Conservation (phyloP, 2,888 invertebrate genomes). For the Andricus quercusramuli region DNA sequence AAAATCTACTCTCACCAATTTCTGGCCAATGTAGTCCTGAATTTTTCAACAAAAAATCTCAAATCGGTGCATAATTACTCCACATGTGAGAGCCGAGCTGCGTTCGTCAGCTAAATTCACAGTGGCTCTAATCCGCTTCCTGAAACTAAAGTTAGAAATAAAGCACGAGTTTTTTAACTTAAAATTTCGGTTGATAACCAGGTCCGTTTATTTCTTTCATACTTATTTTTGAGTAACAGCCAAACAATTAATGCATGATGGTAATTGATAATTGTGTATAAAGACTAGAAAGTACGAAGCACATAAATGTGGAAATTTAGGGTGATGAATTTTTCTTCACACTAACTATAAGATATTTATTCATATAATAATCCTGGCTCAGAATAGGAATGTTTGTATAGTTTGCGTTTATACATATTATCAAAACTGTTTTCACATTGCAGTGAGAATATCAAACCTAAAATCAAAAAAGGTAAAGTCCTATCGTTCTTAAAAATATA, state of each 20-base stretch:
- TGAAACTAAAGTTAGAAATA: not conserved
- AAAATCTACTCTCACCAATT: too few species aligned
- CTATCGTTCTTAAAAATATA: not conserved
- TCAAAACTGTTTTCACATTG: not conserved
- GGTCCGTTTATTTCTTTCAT: not conserved
- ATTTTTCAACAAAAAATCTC: too few species aligned
- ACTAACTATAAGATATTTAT: not conserved
- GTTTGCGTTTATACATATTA: not conserved
- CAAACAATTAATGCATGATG: not conserved
- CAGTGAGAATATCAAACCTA: not conserved
- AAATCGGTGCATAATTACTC: too few species aligned
- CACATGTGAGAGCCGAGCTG: too few species aligned
- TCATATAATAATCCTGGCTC: not conserved
- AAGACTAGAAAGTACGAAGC: not conserved
- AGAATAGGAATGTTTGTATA: constrained; percentile 2
- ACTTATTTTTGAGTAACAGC: constrained; percentile 6
- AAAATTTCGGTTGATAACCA: not conserved
- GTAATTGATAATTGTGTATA: not conserved
- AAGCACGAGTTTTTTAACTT: not conserved
- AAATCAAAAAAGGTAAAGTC: not conserved
- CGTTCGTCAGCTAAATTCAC: too few species aligned
- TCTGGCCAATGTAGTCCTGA: too few species aligned
- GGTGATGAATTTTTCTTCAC: not conserved
- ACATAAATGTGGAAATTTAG: not conserved
- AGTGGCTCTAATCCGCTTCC: too few species aligned